These are phyloP conservation scores for Spatula clypeata DNA, from an alignment of 2,797 vertebrate genomes.

Conservation along the genomic window DNA sequence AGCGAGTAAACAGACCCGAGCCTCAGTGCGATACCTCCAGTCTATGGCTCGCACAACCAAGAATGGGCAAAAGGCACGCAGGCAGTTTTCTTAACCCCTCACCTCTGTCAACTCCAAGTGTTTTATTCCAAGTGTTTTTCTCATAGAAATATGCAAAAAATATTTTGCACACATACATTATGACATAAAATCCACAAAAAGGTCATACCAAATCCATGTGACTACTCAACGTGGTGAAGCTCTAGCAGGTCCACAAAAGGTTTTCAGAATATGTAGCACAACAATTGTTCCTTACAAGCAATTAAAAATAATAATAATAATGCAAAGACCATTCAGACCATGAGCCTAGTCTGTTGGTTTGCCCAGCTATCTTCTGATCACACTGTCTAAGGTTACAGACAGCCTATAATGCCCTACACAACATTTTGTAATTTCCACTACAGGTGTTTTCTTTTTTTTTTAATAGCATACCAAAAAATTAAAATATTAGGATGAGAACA, in stretches of 20 bases:
- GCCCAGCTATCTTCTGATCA: neutral
- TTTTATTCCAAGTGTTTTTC: neutral
- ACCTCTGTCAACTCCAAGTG: neutral
- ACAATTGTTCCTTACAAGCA: neutral
- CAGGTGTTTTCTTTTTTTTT: neutral
- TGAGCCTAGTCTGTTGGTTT: neutral
- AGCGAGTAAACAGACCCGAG: neutral
- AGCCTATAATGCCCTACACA: neutral
- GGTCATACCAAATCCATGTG: neutral
- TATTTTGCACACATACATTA: neutral
- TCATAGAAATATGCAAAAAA: neutral
- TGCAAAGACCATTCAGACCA: neutral
- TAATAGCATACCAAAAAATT: neutral
- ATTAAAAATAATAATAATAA: neutral
- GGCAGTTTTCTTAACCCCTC: neutral
- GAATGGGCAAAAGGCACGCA: neutral
- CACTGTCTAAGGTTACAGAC: neutral
- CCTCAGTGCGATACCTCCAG: neutral
- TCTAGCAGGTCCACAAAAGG: neutral
- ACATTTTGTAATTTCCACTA: neutral
- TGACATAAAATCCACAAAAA: neutral
- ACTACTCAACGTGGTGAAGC: neutral
- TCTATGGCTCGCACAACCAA: neutral
- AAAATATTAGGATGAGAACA: neutral
- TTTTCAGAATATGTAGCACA: neutral